Base-by-base conservation (phyloP, 2,113 vertebrate genomes). In the Salminus brasiliensis region DNA sequence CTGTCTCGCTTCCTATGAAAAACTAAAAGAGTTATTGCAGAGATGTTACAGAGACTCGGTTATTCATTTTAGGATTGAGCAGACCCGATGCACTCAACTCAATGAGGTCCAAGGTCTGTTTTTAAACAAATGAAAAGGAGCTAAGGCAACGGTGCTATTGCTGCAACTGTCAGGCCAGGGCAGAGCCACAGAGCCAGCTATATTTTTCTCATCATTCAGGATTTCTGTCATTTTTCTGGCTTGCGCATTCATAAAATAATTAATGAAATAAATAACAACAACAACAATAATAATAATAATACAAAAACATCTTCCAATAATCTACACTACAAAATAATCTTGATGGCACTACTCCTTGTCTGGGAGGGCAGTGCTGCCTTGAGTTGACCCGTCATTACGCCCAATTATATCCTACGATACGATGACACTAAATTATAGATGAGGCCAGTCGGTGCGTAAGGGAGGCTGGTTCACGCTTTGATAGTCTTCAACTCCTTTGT, bases 401-500 rank as follows among this genome's bases (percentile, higher is more conserved):
- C 21, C 21, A 76, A 15, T 71, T 29, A 70, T 16, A 9, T 36
- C 4, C 43, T 52, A 52, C n/a, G 27, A 76, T 32, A 29, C 16
- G 21, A 47, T 9, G 2, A 27, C 25, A 34, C 23, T 41, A 49
- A 59, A 80, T 74, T 60, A 67, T 49, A 65, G 32, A 81, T 49
- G 55, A 53, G 8, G 55, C 53, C 25, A 60, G 34, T 11, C 4
- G 3, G 45, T 13, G 13, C 43, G n/a, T 30, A 15, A 30, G 49
- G 6, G 18, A 47, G 27, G 34, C 34, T 7, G 2, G 55, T 13
- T 25, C 27, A 70, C 10, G 29, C 41, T 15, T 41, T 27, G 2
- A 30, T 41, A 27, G 25, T 27, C 21, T 41, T 53, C 3, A 27
- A 49, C n/a, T 66, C 36, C 32, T 30, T 41, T 29, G 34, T 59